A percentile compares a stretch with the other conserved stretches of the same genome.
phyloP scores from a whole-genome alignment of 2,113 vertebrate species.

The Paratilapia polleni region DNA sequence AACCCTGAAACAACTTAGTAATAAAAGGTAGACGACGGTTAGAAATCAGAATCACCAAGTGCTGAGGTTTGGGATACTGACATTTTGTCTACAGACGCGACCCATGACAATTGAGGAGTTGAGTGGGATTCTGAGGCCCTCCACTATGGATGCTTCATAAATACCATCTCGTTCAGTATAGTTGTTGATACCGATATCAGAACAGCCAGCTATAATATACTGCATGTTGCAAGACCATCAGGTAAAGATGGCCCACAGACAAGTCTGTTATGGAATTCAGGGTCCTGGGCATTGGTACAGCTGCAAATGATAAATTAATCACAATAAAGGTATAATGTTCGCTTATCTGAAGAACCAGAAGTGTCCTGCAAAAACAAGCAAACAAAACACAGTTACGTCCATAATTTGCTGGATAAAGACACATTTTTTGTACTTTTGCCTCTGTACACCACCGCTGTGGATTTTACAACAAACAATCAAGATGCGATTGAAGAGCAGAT shows the following conservation, averaged over 20 bases:
- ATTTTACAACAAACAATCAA: neutral
- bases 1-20: neutral
- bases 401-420: neutral
- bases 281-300: neutral
- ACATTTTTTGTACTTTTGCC: neutral
- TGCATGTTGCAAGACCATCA: neutral
- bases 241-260: neutral
- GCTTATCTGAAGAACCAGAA: neutral
- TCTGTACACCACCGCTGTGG: neutral
- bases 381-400: neutral
- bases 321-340: neutral
- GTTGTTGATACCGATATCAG: neutral
- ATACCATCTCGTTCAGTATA: neutral
- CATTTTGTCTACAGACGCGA: neutral
- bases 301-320: neutral
- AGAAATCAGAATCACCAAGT: neutral
- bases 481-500: neutral
- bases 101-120: neutral
- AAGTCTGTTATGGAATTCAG: neutral
- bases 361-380: neutral
- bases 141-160: neutral
- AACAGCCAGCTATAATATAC: neutral
- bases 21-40: neutral
- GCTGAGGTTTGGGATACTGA: neutral
- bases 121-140: neutral